Percentiles rank a stretch among this genome's conserved stretches.
phyloP scores from a whole-genome alignment of 2,888 invertebrate genomes.

The Drosophila dives region DNA sequence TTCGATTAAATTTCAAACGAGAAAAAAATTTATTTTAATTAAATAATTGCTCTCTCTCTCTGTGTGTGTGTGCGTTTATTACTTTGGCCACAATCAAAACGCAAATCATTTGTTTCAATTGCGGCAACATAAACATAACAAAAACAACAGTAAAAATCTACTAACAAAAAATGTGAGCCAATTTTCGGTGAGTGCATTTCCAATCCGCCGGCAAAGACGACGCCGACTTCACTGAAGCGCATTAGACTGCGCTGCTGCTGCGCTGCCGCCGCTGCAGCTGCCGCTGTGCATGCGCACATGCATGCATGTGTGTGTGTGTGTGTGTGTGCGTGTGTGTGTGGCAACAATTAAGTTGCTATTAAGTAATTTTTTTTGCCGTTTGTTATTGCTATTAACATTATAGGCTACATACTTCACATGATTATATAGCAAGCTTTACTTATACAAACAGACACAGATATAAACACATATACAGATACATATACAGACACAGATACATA shows the following conservation, averaged over 20 bases:
- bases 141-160: slow-evolving; percentile 16
- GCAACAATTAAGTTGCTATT: slow-evolving; percentile 73
- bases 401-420: slow-evolving; percentile 34
- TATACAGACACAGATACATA: not conserved
- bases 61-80: slow-evolving; percentile 16
- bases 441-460: not conserved
- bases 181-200: slow-evolving; percentile 72
- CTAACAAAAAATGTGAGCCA: slow-evolving; percentile 61
- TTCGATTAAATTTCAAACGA: slow-evolving; percentile 43
- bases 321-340: slow-evolving; percentile 39
- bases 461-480: not conserved
- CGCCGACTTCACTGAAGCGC: slow-evolving; percentile 70
- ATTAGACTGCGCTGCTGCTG: slow-evolving; percentile 47
- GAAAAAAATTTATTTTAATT: slow-evolving; percentile 51
- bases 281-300: slow-evolving; percentile 1
- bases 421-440: not conserved
- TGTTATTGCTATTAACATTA: slow-evolving; percentile 58
- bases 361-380: slow-evolving; percentile 64
- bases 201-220: slow-evolving; percentile 60
- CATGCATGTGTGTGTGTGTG: slow-evolving; percentile 6
- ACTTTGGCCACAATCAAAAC: slow-evolving; percentile 57
- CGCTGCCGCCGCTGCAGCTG: slow-evolving; percentile 18
- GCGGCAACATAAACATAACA: slow-evolving; percentile 53
- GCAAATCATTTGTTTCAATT: slow-evolving; percentile 75
- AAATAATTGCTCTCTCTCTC: slow-evolving; percentile 57